Conservation (phyloP, 2,888 invertebrate species). For the Folsomia candida region DNA sequence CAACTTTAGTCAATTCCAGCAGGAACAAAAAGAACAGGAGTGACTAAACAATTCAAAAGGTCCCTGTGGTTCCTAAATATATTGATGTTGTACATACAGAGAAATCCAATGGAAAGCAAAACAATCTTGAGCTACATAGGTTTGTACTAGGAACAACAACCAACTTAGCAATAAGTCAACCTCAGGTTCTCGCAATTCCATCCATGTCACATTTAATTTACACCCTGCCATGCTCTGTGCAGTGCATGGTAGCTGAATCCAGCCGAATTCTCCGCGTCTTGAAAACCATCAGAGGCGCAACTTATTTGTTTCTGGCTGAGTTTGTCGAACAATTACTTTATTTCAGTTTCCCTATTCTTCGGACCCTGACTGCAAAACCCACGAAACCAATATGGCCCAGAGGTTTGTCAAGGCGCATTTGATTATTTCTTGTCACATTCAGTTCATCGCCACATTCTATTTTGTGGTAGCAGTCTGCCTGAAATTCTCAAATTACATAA, state of each 20-base stretch:
- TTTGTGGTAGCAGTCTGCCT: background rate
- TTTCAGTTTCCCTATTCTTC: background rate
- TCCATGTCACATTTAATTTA: slow-evolving; percentile 20
- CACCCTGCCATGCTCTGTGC: background rate
- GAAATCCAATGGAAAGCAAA: background rate
- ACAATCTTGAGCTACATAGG: background rate
- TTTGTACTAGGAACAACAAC: background rate
- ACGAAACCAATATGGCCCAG: background rate
- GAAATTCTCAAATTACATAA: background rate
- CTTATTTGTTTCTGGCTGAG: slow-evolving; percentile 7
- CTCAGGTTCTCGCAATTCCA: slow-evolving; percentile 8
- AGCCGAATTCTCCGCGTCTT: background rate
- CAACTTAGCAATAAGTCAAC: slow-evolving; percentile 3
- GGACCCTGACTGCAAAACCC: background rate
- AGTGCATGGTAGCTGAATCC: background rate
- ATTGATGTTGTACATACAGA: too few relatives aligned
- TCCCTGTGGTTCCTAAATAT: too few relatives aligned
- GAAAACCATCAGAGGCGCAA: background rate
- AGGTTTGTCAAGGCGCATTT: background rate
- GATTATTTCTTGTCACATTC: background rate
- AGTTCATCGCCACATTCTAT: background rate
- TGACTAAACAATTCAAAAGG: too few relatives aligned
- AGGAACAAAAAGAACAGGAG: background rate
- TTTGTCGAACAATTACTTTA: background rate
- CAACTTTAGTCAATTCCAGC: too few relatives aligned